Base-by-base conservation (phyloP, 2,797 vertebrate species). In the Staurois parvus region DNA sequence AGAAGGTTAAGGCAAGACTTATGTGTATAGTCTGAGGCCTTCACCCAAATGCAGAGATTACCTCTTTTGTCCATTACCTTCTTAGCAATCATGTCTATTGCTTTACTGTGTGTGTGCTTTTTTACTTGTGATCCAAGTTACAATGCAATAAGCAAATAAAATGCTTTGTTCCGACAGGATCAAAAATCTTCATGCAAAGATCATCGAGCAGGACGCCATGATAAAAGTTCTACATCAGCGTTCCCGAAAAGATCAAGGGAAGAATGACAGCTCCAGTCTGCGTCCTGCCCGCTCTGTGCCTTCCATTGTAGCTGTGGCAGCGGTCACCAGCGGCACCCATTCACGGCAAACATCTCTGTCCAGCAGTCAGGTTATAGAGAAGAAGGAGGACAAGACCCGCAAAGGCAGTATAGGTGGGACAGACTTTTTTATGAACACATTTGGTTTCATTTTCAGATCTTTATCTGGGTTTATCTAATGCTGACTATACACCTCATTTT, bases 131-230 rank as follows among this genome's bases (percentile, higher is more conserved):
- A 52, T 4, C 13, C 19, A 52, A 52, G 15, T 3, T 52, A 52
- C 2, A 17, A 52, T 52, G 1, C n/a, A n/a, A n/a, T n/a, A n/a
- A n/a, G n/a, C n/a, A n/a, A n/a, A n/a, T n/a, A n/a, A n/a, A 37
- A 7, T n/a, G 1, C 19, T 81, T 77, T 84, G 28, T 77, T 85
- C 88, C 87, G 45, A 66, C 87, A 96, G 95, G 85, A 96, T 97
- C 92, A 97, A 97, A 90, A 96, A 96, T 85, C 95, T 97, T 45
- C 96, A 97, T 4, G 96, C 96, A 70, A 96, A 96, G 90, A 96
- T 97, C 88, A 95, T 97, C 59, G 96, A 96, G 92, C 97, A 97
- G 90, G 96, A 96, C 8, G 96, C 96, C 84, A 96, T 96, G 95
- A 97, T 97, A 88, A 96, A 97, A 85, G 96, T 97, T 64, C 93